Evolutionary conservation across 2,888 invertebrate genomes (phyloP).

Genomic region (Teleogryllus oceanicus): DNA sequence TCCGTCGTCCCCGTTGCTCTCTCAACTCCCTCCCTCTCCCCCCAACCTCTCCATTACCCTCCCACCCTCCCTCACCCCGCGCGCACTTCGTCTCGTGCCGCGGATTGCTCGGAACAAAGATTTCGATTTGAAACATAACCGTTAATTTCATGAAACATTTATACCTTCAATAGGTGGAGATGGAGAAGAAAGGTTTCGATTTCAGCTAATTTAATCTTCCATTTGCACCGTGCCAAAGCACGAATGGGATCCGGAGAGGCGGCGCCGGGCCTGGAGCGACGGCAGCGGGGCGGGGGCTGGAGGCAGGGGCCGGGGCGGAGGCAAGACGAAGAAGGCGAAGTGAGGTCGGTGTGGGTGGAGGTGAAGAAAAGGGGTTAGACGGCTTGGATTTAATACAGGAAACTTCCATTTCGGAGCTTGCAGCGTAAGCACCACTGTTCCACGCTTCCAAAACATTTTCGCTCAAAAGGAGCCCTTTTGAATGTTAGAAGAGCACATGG

Average conservation of each 20-base stretch:
- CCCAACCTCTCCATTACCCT: too few species aligned
- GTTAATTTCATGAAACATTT: slow-evolving; percentile 18
- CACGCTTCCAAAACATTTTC: slow-evolving; percentile 6
- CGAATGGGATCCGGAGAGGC: neutral
- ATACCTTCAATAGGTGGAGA: slow-evolving; percentile 1
- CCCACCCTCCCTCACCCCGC: too few species aligned
- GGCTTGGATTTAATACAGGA: slow-evolving; percentile 18
- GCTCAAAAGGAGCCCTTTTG: neutral
- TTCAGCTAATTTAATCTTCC: slow-evolving; percentile 18
- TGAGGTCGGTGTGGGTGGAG: neutral
- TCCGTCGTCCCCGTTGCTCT: too few species aligned
- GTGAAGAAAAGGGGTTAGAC: slow-evolving; percentile 12
- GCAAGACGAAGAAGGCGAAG: neutral
- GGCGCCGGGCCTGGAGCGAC: too few species aligned
- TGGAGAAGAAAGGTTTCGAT: slow-evolving; percentile 18
- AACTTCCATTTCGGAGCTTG: slow-evolving; percentile 7
- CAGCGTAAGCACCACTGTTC: slow-evolving; percentile 18
- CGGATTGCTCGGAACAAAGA: neutral
- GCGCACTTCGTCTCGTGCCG: too few species aligned
- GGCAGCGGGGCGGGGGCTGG: too few species aligned
- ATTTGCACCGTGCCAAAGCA: neutral
- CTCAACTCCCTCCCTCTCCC: too few species aligned
- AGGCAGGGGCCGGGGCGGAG: neutral
- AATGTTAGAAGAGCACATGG: neutral
- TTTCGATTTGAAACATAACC: slow-evolving; percentile 9